Percentiles rank a stretch among this genome's conserved stretches.
Evolutionary conservation across 2,797 vertebrate species (phyloP).

Genomic region (Protosalanx chinensis): DNA sequence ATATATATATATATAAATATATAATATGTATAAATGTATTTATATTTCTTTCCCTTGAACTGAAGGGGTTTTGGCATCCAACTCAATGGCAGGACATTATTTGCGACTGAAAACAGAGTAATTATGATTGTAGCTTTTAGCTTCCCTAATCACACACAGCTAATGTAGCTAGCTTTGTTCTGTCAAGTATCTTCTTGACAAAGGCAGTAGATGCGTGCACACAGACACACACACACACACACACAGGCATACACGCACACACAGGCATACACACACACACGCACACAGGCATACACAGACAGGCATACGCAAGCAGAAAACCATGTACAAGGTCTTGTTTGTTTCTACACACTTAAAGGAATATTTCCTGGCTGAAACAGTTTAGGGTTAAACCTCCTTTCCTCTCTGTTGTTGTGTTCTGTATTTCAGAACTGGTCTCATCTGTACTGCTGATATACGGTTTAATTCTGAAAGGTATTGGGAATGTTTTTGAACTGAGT

Average conservation of each 20-base stretch:
- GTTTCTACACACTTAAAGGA: constrained; percentile 26
- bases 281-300: constrained; percentile 13
- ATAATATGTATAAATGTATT: too few species aligned
- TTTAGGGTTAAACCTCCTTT: not conserved
- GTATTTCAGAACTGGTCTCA: not conserved
- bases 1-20: too few species aligned
- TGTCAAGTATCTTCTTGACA: constrained; percentile 29
- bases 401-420: too few species aligned
- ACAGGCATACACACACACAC: constrained; percentile 16
- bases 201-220: constrained; percentile 23
- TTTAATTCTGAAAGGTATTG: not conserved
- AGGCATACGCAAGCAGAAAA: not conserved
- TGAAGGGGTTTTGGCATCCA: constrained; percentile 22
- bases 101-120: constrained; percentile 36
- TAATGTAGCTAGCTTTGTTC: constrained; percentile 33
- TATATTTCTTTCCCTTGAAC: constrained; percentile 17
- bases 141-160: constrained; percentile 26
- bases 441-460: not conserved
- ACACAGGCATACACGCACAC: constrained; percentile 13
- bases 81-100: constrained; percentile 22
- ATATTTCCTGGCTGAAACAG: not conserved
- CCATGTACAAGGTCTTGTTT: constrained; percentile 21
- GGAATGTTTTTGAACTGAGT: not conserved
- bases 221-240: not conserved
- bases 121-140: constrained; percentile 41